Conservation (phyloP, 2,888 invertebrate species). For the Scaptomyza parva region DNA sequence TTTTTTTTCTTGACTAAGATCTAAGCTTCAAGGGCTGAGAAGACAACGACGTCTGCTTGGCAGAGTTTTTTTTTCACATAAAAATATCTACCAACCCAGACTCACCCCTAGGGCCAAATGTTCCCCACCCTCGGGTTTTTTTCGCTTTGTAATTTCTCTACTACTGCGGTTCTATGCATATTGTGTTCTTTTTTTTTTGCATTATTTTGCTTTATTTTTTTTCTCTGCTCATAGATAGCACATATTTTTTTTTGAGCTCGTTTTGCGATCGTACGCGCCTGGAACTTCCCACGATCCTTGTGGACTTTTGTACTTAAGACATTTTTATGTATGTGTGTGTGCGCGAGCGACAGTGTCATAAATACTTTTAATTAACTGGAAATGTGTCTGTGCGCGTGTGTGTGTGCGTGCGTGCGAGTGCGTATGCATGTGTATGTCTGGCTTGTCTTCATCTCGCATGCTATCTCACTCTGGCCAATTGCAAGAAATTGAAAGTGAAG, state of each 20-base stretch:
- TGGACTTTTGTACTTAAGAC: slow-evolving; percentile 74
- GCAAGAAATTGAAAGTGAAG: slow-evolving; percentile 58
- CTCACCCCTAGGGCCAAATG: slow-evolving; percentile 44
- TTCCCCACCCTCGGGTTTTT: slow-evolving; percentile 18
- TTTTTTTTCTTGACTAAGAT: slow-evolving; percentile 2
- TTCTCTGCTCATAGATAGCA: slow-evolving; percentile 50
- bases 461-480: slow-evolving; percentile 35
- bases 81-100: slow-evolving; percentile 18
- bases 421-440: slow-evolving; percentile 13
- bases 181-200: slow-evolving; percentile 34
- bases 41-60: slow-evolving; percentile 42
- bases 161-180: slow-evolving; percentile 45
- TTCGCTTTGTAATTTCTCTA: slow-evolving; percentile 27
- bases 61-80: slow-evolving; percentile 40
- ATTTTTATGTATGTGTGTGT: slow-evolving; percentile 48
- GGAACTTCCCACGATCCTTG: slow-evolving; percentile 83
- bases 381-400: slow-evolving; percentile 43
- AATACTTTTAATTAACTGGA: slow-evolving; percentile 71
- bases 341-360: slow-evolving; percentile 45
- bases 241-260: slow-evolving; percentile 43
- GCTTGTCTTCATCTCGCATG: slow-evolving; percentile 21
- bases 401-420: slow-evolving; percentile 36
- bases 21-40: slow-evolving; percentile 30
- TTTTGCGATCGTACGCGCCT: slow-evolving; percentile 60
- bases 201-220: slow-evolving; percentile 33